phyloP scores from a whole-genome alignment of 2,113 vertebrate genomes.

The Acrocephalus kingi region DNA sequence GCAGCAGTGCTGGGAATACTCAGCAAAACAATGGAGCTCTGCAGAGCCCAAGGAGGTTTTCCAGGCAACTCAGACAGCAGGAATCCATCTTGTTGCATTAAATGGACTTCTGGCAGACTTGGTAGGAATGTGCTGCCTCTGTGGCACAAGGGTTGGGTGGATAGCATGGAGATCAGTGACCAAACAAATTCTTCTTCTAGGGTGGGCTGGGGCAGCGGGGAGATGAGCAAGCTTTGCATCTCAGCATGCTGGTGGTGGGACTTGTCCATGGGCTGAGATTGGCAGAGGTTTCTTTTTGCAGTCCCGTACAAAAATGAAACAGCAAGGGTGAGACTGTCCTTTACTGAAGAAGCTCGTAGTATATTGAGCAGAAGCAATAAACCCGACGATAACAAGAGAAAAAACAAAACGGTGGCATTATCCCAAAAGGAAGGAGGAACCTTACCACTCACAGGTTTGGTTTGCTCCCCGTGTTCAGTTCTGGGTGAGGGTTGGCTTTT shows the following conservation, averaged over 20 bases:
- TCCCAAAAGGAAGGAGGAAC: slow-evolving; percentile 66
- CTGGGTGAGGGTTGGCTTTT: slow-evolving; percentile 39
- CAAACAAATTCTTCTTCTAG: slow-evolving; percentile 33
- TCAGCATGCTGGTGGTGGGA: background rate
- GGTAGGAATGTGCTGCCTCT: background rate
- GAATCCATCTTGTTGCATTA: background rate
- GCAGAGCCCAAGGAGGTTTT: background rate
- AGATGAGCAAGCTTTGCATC: slow-evolving; percentile 37
- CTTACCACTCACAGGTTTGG: slow-evolving; percentile 64
- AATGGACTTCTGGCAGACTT: background rate
- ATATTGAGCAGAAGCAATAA: slow-evolving; percentile 76
- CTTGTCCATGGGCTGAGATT: background rate
- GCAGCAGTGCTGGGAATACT: background rate
- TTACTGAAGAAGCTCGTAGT: slow-evolving; percentile 70
- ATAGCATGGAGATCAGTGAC: slow-evolving; percentile 5
- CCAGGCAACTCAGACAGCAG: background rate
- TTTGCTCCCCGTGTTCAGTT: slow-evolving; percentile 71
- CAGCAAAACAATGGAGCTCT: background rate
- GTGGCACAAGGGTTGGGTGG: background rate
- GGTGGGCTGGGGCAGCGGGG: background rate
- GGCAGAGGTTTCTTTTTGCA: slow-evolving; percentile 31
- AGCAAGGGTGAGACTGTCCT: slow-evolving; percentile 57
- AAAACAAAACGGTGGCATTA: slow-evolving; percentile 33
- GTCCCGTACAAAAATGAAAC: slow-evolving; percentile 39
- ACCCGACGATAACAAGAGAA: slow-evolving; percentile 67